These are phyloP conservation scores for Sinocyclocheilus grahami DNA, from an alignment of 2,113 vertebrate genomes.

Conservation along the genomic window DNA sequence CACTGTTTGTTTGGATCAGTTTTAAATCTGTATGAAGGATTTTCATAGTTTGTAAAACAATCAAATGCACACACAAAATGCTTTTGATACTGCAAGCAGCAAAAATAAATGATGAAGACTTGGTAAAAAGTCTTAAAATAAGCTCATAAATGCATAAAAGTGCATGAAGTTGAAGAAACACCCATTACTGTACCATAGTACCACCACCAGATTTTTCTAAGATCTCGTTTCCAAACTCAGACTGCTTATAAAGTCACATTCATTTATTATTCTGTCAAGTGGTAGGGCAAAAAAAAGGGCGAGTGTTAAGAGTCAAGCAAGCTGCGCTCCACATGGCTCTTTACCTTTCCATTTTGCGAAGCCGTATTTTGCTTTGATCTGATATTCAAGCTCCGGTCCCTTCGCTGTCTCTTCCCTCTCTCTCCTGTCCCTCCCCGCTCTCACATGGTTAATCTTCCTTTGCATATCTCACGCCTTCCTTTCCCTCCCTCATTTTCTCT, in stretches of 20 bases:
- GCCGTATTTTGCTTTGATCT: conserved; percentile 1
- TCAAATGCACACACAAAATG: neutral
- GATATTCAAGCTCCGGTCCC: neutral
- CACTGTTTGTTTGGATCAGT: neutral
- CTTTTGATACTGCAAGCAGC: neutral
- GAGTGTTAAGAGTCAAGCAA: neutral
- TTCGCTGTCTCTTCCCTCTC: neutral
- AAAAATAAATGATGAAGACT: neutral
- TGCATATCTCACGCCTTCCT: conserved; percentile 25
- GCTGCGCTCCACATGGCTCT: neutral
- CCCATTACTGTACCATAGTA: neutral
- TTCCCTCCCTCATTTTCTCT: conserved; percentile 25
- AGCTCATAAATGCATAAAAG: neutral
- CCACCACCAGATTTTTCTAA: too few relatives aligned
- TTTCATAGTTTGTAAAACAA: neutral
- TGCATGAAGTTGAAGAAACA: neutral
- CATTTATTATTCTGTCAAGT: neutral
- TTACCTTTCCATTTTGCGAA: neutral
- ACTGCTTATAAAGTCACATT: neutral
- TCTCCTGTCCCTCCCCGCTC: conserved; percentile 12
- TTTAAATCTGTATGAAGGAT: neutral
- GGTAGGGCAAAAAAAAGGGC: neutral
- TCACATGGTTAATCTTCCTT: neutral
- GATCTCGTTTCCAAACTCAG: neutral
- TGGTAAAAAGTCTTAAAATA: neutral